A percentile compares a stretch with the other conserved stretches of the same genome.
Evolutionary conservation across 1,140 invertebrate genomes (phyloP).

Genomic region (Whitmania pigra): DNA sequence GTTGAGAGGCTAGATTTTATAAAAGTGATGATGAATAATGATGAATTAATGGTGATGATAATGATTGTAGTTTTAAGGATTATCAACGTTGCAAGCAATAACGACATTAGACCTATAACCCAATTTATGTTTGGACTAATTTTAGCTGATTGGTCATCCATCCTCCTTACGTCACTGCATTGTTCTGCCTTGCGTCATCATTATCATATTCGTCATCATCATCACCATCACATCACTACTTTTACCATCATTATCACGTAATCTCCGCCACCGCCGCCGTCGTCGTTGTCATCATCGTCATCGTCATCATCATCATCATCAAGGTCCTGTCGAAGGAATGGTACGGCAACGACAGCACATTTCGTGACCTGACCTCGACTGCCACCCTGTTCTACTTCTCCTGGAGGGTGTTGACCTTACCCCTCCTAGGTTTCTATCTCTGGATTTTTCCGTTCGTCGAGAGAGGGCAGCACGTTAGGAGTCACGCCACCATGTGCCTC

Average conservation of each 20-base stretch:
- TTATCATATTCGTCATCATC: too few relatives aligned
- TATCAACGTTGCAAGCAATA: background rate
- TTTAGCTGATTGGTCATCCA: slow-evolving; percentile 4
- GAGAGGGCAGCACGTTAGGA: background rate
- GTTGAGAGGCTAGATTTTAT: background rate
- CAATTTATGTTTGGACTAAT: background rate
- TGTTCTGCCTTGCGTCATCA: too few relatives aligned
- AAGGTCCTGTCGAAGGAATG: background rate
- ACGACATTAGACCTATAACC: slow-evolving; percentile 4
- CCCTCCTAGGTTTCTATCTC: background rate
- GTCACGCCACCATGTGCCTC: background rate
- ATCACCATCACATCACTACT: background rate
- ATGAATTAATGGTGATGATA: background rate
- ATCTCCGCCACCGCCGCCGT: background rate
- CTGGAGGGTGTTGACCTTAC: background rate
- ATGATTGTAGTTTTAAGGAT: background rate
- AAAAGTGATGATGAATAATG: background rate
- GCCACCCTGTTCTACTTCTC: background rate
- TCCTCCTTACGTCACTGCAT: background rate
- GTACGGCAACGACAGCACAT: background rate
- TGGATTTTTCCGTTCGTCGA: background rate
- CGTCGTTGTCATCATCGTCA: background rate
- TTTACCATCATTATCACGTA: background rate
- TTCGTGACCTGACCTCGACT: background rate
- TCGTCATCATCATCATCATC: slow-evolving; percentile 11